A percentile compares a stretch with the other conserved stretches of the same genome.
phyloP scores from a whole-genome alignment of 2,113 vertebrate genomes.

The Albula goreensis region DNA sequence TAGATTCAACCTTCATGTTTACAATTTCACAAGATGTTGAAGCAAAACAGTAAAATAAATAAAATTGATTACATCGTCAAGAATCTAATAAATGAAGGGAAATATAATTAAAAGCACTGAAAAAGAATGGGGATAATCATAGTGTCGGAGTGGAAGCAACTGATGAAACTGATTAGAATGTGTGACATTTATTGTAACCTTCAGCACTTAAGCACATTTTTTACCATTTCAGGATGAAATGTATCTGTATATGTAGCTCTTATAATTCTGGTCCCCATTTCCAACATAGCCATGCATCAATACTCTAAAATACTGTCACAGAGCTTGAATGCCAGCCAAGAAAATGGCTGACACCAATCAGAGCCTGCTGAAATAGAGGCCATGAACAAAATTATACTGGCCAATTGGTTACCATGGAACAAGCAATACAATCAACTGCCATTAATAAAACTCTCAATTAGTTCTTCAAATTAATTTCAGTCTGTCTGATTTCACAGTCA shows the following conservation, averaged over 20 bases:
- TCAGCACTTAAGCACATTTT: neutral
- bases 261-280: neutral
- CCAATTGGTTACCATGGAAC: neutral
- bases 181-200: neutral
- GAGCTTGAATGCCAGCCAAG: neutral
- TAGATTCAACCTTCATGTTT: neutral
- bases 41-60: neutral
- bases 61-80: neutral
- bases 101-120: neutral
- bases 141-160: neutral
- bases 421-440: no score
- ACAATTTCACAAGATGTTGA: neutral
- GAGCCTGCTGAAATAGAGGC: neutral
- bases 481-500: constrained; percentile 20
- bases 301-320: constrained; percentile 3
- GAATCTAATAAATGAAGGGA: neutral
- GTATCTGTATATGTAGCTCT: neutral
- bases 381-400: neutral
- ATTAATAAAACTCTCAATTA: neutral
- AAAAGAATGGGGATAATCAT: neutral
- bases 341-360: constrained; percentile 25
- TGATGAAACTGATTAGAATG: no score
- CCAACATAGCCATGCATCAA: neutral
- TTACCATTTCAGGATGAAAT: neutral
- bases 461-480: constrained; percentile 5